Conservation (phyloP, 2,888 invertebrate genomes). For the Alcis repandata region DNA sequence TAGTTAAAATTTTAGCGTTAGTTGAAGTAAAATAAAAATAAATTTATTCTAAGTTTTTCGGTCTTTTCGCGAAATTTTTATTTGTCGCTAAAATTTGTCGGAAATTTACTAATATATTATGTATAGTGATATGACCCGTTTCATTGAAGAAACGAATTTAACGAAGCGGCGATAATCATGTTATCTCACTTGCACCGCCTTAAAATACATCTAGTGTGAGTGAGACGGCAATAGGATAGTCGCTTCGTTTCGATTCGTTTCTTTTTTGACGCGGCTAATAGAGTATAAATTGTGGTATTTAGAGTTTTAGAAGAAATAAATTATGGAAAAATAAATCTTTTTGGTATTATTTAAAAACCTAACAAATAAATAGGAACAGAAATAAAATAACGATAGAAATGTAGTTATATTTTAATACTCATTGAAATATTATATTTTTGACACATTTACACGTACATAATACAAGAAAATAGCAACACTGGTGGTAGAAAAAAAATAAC, state of each 20-base stretch:
- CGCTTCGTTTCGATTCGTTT: too few relatives aligned
- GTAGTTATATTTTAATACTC: not conserved
- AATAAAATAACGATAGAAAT: too few relatives aligned
- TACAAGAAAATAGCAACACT: not conserved
- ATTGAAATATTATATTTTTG: not conserved
- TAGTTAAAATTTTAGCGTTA: too few relatives aligned
- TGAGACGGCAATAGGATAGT: too few relatives aligned
- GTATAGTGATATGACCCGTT: constrained; percentile 41
- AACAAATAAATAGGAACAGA: too few relatives aligned
- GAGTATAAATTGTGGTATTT: constrained; percentile 56
- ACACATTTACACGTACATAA: not conserved
- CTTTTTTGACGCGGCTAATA: constrained; percentile 15
- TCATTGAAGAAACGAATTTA: too few relatives aligned
- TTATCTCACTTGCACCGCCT: too few relatives aligned
- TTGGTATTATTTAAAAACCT: constrained; percentile 35
- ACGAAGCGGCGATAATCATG: too few relatives aligned
- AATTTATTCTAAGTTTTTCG: constrained; percentile 30
- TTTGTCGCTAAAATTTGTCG: constrained; percentile 37
- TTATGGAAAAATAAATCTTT: constrained; percentile 53
- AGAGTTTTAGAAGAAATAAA: constrained; percentile 59
- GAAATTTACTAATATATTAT: constrained; percentile 52
- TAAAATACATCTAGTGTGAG: too few relatives aligned
- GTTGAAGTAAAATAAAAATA: constrained; percentile 30
- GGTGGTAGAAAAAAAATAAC: too few relatives aligned
- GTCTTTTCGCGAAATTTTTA: constrained; percentile 44